These are phyloP conservation scores for Pipa parva DNA, from an alignment of 2,113 vertebrate species.

Conservation along the genomic window DNA sequence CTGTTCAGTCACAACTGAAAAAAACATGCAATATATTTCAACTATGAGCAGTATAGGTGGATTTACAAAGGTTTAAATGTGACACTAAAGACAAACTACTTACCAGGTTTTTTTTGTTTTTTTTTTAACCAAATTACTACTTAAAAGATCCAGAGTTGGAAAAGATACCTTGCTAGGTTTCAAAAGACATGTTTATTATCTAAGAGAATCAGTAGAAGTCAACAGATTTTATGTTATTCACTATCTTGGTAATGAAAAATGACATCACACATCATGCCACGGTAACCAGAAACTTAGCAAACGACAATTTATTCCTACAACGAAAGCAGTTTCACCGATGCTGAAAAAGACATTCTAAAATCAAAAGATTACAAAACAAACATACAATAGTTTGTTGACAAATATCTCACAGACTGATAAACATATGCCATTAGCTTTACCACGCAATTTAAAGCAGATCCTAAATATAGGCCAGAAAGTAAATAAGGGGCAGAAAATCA, in stretches of 20 bases:
- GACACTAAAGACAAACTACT: not conserved
- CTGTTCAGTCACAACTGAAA: not conserved
- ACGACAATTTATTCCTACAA: not conserved
- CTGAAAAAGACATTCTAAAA: not conserved
- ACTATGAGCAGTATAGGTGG: constrained; percentile 2
- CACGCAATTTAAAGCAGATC: not conserved
- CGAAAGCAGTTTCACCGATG: not conserved
- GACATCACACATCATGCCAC: not conserved
- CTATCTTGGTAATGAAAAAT: not conserved
- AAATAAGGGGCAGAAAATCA: not conserved
- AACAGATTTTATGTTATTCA: not conserved
- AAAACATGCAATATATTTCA: not conserved
- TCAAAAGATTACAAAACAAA: not conserved
- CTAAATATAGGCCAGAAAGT: not conserved
- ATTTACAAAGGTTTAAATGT: not conserved
- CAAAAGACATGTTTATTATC: not conserved
- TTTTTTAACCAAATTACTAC: not conserved
- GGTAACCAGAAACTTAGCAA: not conserved
- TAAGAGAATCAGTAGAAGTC: not conserved
- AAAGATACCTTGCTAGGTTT: not conserved
- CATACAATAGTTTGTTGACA: not conserved
- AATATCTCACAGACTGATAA: not conserved
- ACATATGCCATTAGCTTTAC: too few relatives aligned
- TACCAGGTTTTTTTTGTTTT: too few relatives aligned
- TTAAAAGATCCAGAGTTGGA: not conserved